Base-by-base conservation (phyloP, 2,888 invertebrate genomes). In the Linnaemya tessellans region DNA sequence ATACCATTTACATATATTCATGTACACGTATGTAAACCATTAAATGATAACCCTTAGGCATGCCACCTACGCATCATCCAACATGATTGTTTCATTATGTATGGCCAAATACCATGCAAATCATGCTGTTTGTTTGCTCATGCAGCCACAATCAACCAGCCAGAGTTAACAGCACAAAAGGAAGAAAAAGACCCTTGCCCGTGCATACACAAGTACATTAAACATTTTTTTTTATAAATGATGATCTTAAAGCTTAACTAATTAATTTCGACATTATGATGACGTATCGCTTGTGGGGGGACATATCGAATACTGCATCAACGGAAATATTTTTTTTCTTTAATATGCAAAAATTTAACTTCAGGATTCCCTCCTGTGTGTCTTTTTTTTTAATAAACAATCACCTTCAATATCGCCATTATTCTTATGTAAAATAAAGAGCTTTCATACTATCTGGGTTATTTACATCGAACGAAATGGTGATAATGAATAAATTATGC, bases 181-280 rank as follows among this genome's bases (percentile, higher is more conserved):
- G 13, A 22, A 51, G 58, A 25, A 60, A 60, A 80, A 58, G 22
- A 58, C 20, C 73, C 67, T 67, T 60, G 51, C 67, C 58, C 51
- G 51, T 41, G 41, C 35, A 56, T 35, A 22, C 35, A 35, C 54
- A 64, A 60, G 43, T 75, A 54, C 41, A 62, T 65, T 13, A 13
- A 49, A 70, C 62, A 54, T 38, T 64, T 49, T 75, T 41, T 80
- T 64, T 49, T 75, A 49, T 80, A 85, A 85, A 87, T 87, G 81
- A 86, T 85, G 79, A 87, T 87, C 86, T 87, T 86, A 82, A 82
- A 77, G 78, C 86, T 84, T 85, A 81, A 85, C 81, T 87, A 87
- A 87, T 87, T 87, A 87, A 87, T 87, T 87, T 87, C 87, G 87
- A 87, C 86, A 87, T 86, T 86, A 83, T 82, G 87, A 85, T 82